Evolutionary conservation across 2,113 vertebrate genomes (phyloP).

Genomic region (Siniperca chuatsi): DNA sequence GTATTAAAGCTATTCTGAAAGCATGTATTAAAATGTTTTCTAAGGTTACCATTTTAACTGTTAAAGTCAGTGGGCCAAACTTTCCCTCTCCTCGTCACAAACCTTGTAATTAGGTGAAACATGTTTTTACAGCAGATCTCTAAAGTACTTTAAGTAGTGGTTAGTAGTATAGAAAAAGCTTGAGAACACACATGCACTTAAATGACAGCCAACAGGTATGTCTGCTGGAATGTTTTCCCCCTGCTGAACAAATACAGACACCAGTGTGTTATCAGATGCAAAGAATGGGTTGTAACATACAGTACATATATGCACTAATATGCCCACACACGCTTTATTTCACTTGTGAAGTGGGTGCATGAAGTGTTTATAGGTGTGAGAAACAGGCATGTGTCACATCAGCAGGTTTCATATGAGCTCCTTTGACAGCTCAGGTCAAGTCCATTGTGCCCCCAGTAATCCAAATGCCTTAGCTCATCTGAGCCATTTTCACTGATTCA

Average conservation of each 20-base stretch:
- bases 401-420: conserved; percentile 11
- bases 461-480: conserved; percentile 6
- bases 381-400: conserved; percentile 23
- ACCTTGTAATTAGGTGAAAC: conserved; percentile 73
- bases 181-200: conserved; percentile 35
- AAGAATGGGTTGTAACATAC: conserved; percentile 24
- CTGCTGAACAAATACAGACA: conserved; percentile 49
- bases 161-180: conserved; percentile 53
- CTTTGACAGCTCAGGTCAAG: conserved; percentile 13
- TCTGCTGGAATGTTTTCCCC: conserved; percentile 52
- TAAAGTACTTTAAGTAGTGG: conserved; percentile 65
- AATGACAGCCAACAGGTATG: conserved; percentile 63
- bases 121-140: conserved; percentile 74
- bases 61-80: conserved; percentile 54
- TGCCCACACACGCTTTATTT: conserved; percentile 19
- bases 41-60: conserved; percentile 38
- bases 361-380: conserved; percentile 8
- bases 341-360: conserved; percentile 14
- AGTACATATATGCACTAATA: conserved; percentile 14
- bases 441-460: conserved; percentile 9
- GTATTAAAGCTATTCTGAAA: conserved; percentile 38
- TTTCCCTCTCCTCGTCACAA: conserved; percentile 61
- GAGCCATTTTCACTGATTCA: conserved; percentile 4
- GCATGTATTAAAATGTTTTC: conserved; percentile 56
- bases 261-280: conserved; percentile 39